phyloP scores from a whole-genome alignment of 2,888 invertebrate genomes.

The Cyaniris semiargus region DNA sequence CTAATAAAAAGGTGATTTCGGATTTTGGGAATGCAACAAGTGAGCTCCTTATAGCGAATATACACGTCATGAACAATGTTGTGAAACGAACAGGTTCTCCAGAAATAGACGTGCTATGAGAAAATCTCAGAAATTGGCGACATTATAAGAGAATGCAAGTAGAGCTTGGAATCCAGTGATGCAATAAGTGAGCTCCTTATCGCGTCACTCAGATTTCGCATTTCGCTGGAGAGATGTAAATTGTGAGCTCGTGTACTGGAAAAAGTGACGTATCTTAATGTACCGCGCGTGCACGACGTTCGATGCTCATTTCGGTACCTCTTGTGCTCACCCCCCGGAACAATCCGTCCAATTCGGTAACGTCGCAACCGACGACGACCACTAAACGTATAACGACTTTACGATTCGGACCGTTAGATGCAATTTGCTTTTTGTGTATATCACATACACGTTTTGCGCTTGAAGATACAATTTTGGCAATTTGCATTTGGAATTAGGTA shows the following conservation, averaged over 20 bases:
- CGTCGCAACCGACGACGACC: neutral
- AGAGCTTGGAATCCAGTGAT: neutral
- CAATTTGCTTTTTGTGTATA: neutral
- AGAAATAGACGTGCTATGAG: neutral
- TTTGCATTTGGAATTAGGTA: constrained; percentile 7
- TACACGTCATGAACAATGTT: neutral
- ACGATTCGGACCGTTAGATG: neutral
- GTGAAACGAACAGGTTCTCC: neutral
- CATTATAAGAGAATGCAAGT: neutral
- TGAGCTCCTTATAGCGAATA: no score
- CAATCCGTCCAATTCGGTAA: neutral
- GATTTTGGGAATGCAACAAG: no score
- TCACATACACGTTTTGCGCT: neutral
- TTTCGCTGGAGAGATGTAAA: neutral
- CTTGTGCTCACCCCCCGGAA: constrained; percentile 15
- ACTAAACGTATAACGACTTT: neutral
- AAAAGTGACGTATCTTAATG: neutral
- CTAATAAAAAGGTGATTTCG: no score
- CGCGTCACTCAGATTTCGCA: neutral
- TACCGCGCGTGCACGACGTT: neutral
- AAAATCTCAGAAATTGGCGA: neutral
- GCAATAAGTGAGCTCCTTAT: neutral
- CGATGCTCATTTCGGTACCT: constrained; percentile 16
- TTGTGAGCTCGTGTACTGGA: neutral
- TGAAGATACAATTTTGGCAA: constrained; percentile 5